Conservation (phyloP, 2,113 vertebrate genomes). For the Myrmecobius fasciatus region DNA sequence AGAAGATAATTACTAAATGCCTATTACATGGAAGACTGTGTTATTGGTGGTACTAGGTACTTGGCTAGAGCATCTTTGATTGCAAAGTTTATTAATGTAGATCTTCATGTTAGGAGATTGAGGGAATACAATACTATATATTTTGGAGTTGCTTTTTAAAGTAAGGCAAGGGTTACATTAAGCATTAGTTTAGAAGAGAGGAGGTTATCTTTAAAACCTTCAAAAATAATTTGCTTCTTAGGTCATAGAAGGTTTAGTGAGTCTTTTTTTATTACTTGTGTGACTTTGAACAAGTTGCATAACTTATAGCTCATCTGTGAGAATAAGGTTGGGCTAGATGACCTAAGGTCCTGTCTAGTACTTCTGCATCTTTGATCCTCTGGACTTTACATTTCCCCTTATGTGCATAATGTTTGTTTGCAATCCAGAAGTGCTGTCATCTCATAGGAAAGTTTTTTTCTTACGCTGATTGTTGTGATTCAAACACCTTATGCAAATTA, state of each 20-base stretch:
- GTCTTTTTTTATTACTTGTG: too few species aligned
- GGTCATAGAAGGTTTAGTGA: too few species aligned
- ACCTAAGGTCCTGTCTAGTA: too few species aligned
- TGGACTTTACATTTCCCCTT: too few species aligned
- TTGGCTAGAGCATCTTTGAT: background rate
- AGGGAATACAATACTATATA: background rate
- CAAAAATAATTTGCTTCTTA: background rate
- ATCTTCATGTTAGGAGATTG: background rate
- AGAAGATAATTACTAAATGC: background rate
- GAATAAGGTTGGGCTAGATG: too few species aligned
- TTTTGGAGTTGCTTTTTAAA: background rate
- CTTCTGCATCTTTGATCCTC: too few species aligned
- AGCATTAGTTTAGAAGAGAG: background rate
- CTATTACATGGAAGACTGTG: background rate
- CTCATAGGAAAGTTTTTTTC: too few species aligned
- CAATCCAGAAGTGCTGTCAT: too few species aligned
- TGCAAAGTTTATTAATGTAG: constrained; percentile 8
- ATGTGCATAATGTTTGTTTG: too few species aligned
- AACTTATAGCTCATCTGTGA: too few species aligned
- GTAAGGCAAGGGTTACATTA: background rate
- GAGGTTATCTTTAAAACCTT: background rate
- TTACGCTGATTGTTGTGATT: background rate
- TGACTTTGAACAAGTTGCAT: too few species aligned
- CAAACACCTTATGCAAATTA: background rate
- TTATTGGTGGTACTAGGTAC: background rate